Conservation (phyloP, 2,113 vertebrate genomes). For the Sitta europaea region DNA sequence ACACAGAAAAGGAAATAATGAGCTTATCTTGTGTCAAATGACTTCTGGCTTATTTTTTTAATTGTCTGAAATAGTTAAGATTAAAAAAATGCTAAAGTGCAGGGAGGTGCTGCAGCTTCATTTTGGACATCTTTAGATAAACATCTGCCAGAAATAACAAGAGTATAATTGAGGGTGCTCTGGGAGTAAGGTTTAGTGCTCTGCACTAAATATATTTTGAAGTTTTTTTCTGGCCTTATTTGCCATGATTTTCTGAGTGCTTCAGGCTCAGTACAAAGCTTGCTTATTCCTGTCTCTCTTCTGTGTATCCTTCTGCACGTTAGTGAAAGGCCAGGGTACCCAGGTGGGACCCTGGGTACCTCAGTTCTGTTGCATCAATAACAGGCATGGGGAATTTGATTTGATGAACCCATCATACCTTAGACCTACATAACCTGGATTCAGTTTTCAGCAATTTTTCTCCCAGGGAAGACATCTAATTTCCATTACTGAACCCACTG, state of each 20-base stretch:
- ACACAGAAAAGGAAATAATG: not conserved
- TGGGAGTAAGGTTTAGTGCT: not conserved
- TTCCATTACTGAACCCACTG: not conserved
- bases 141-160: constrained; percentile 39
- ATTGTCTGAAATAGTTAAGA: not conserved
- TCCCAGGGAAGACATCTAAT: not conserved
- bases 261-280: not conserved
- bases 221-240: not conserved
- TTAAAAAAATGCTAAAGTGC: not conserved
- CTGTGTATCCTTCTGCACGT: not conserved
- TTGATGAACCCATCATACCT: not conserved
- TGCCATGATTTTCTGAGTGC: not conserved
- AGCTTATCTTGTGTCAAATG: not conserved
- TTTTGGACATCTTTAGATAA: not conserved
- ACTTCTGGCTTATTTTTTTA: not conserved
- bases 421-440: not conserved
- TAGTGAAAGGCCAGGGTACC: not conserved
- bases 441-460: not conserved
- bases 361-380: not conserved
- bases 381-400: not conserved
- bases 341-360: not conserved
- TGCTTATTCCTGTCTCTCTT: not conserved
- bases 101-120: constrained; percentile 10
- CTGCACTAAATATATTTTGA: not conserved
- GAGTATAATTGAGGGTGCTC: not conserved